These are phyloP conservation scores for Tychaedon coryphoeus DNA, from an alignment of 2,113 vertebrate species.

Conservation along the genomic window DNA sequence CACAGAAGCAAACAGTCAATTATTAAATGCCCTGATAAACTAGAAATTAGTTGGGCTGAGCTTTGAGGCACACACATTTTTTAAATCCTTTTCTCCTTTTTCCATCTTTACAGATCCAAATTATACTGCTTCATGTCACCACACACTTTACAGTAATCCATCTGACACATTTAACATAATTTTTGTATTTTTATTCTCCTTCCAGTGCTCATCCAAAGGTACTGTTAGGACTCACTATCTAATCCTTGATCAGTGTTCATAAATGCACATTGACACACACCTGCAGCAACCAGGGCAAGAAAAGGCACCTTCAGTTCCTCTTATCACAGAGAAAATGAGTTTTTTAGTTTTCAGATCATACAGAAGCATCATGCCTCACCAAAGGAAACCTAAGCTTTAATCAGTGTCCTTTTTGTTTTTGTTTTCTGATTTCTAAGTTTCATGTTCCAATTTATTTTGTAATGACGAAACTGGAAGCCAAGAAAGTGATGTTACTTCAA, in stretches of 20 bases:
- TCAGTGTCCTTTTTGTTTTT: background rate
- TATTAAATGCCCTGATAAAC: background rate
- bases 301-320: background rate
- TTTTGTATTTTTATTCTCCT: background rate
- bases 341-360: constrained; percentile 6
- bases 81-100: background rate
- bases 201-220: background rate
- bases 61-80: background rate
- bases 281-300: background rate
- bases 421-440: background rate
- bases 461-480: background rate
- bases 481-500: background rate
- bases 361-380: background rate
- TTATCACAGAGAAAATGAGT: background rate
- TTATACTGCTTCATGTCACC: background rate
- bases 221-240: background rate
- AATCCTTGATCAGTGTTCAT: background rate
- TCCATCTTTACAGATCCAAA: background rate
- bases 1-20: background rate
- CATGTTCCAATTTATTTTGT: background rate
- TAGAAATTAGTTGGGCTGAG: background rate
- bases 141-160: background rate
- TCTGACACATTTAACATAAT: background rate
- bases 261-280: background rate
- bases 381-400: background rate